Evolutionary conservation across 2,113 vertebrate species (phyloP).

Genomic region (Engystomops pustulosus): DNA sequence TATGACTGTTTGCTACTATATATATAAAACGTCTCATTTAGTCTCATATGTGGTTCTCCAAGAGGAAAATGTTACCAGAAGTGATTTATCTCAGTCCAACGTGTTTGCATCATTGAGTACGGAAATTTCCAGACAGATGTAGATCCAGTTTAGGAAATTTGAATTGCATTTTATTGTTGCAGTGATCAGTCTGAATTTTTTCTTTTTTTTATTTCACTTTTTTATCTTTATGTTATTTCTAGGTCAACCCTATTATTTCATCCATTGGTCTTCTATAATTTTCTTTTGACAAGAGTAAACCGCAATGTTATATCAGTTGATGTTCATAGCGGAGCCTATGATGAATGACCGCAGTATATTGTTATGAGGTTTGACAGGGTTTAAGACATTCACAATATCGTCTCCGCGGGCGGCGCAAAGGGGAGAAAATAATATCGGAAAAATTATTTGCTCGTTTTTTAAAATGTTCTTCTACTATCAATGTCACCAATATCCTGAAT

Average conservation of each 20-base stretch:
- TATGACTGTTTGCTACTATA: slow-evolving; percentile 81
- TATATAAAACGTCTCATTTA: slow-evolving; percentile 84
- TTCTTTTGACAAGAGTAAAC: slow-evolving; percentile 10
- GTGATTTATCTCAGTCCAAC: slow-evolving; percentile 78
- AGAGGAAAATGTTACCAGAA: slow-evolving; percentile 76
- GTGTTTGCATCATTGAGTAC: slow-evolving; percentile 71
- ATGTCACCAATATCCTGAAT: too few species aligned
- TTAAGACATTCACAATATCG: slow-evolving; percentile 12
- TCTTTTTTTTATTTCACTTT: too few species aligned
- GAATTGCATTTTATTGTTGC: slow-evolving; percentile 51
- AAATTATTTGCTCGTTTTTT: not conserved
- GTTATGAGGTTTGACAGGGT: slow-evolving; percentile 23
- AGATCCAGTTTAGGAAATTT: slow-evolving; percentile 65
- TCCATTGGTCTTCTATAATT: slow-evolving; percentile 37
- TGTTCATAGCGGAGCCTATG: slow-evolving; percentile 6
- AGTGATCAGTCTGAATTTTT: not conserved
- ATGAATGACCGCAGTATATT: slow-evolving; percentile 20
- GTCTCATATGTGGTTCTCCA: slow-evolving; percentile 82
- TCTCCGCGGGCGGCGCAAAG: too few species aligned
- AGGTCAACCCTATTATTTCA: slow-evolving; percentile 43
- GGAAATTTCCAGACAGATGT: slow-evolving; percentile 68
- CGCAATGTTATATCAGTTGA: slow-evolving; percentile 25
- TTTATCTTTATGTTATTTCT: slow-evolving; percentile 32
- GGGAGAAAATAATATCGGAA: not conserved
- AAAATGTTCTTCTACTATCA: not conserved